Evolutionary conservation across 37 sponge, comb jelly and placozoan genomes (phyloP).

Genomic region (Cladorhizidae sp.): DNA sequence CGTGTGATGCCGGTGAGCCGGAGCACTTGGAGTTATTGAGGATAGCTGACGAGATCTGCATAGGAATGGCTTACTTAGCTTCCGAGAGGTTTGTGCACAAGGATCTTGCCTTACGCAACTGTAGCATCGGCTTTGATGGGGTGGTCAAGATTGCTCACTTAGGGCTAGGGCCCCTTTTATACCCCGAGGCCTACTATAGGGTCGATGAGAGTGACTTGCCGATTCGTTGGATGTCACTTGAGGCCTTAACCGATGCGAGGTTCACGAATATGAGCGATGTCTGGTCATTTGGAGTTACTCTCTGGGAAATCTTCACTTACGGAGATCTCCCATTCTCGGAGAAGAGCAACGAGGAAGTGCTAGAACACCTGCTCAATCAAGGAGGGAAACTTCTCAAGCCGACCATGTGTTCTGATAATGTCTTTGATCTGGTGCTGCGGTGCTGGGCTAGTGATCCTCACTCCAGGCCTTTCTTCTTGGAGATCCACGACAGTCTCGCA

Average conservation of each 20-base stretch:
- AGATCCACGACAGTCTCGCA: slow-evolving; percentile 42
- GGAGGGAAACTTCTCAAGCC: slow-evolving; percentile 28
- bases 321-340: slow-evolving; percentile 64
- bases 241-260: slow-evolving; percentile 27
- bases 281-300: slow-evolving; percentile 70
- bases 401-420: slow-evolving; percentile 25
- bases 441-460: slow-evolving; percentile 53
- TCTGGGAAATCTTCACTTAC: slow-evolving; percentile 74
- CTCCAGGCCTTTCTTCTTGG: slow-evolving; percentile 39
- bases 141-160: slow-evolving; percentile 67
- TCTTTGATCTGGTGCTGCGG: slow-evolving; percentile 24
- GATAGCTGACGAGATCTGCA: slow-evolving; percentile 60
- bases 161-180: slow-evolving; percentile 50
- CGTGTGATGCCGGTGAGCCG: neutral
- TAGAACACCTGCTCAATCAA: slow-evolving; percentile 1
- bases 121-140: slow-evolving; percentile 50
- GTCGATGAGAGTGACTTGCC: slow-evolving; percentile 27
- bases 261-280: slow-evolving; percentile 68
- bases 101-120: slow-evolving; percentile 69
- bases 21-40: slow-evolving; percentile 25
- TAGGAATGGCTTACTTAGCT: slow-evolving; percentile 74
- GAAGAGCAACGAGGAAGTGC: slow-evolving; percentile 45
- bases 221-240: slow-evolving; percentile 75
- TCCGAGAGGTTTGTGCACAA: slow-evolving; percentile 47
- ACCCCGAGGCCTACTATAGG: slow-evolving; percentile 65